Evolutionary conservation across 2,888 invertebrate genomes (phyloP), one percentile per base, ranked within the genome.

Genomic region (Heterodera filipjevi): DNA sequence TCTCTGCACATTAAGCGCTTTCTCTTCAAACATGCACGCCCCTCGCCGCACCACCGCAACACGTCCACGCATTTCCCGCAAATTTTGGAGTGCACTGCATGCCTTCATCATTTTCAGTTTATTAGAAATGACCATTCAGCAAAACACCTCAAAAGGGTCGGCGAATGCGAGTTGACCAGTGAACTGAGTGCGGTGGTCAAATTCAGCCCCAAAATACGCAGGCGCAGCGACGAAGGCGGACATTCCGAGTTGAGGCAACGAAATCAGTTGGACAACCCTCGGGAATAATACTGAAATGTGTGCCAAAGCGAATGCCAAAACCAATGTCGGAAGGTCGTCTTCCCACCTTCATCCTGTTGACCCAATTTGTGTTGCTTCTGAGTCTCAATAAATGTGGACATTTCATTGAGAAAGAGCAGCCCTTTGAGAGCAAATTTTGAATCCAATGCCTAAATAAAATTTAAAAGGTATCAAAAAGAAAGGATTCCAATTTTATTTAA

Each of bases 1-100:
- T 77, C 92, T 91, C 91, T 96, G 94, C 53, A 95, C 92, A 85
- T 93, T 91, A 76, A 95, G 92, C 2, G 94, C 95, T 92, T 98
- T 98, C 85, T 96, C 95, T 2, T 96, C 93, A 90, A 96, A 99
- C 91, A 96, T 96, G 90, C 98, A 99, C 85, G 93, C 93, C 1
- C 97, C 96, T 35, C 98, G 92, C 89, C 93, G 93, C 79, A 95
- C 93, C n/a, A 98, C 91, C 0, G 93, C 94, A 85, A 98, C 94
- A 86, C 93, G 93, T 0, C 93, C 94, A 53, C 90, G 90, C 0
- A 95, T 89, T 14, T 91, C 90, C 0, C 91, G 90, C 10, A 91
- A 89, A 87, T 94, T 93, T 19, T 90, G 86, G 5, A 94, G 90
- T 1, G 91, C 91, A 8, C 83, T 79, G 83, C 92, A 92, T 0